Conservation (phyloP, 2,888 invertebrate species). For the Microplitis deprimator region DNA sequence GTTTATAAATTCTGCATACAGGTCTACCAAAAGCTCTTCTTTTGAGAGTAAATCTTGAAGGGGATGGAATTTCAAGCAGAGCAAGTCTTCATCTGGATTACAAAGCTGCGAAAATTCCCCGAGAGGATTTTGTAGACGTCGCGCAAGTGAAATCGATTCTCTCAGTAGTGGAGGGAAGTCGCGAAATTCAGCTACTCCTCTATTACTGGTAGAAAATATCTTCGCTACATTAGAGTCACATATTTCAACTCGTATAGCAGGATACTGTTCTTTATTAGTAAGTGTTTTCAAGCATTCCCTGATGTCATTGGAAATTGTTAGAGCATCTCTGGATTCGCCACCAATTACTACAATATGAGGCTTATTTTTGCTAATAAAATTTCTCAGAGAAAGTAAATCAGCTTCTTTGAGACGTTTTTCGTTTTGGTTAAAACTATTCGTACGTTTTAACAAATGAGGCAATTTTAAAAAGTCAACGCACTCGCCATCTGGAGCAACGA, state of each 20-base stretch:
- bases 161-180: constrained; percentile 93
- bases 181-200: constrained; percentile 88
- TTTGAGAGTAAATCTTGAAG: constrained; percentile 85
- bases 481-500: constrained; percentile 91
- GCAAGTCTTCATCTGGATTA: constrained; percentile 95
- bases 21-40: constrained; percentile 88
- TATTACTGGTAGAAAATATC: constrained; percentile 92
- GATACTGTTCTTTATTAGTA: constrained; percentile 88
- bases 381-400: constrained; percentile 79
- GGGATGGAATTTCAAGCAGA: constrained; percentile 93
- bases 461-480: constrained; percentile 92
- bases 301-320: constrained; percentile 85
- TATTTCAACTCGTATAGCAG: constrained; percentile 89
- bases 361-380: constrained; percentile 90
- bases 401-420: constrained; percentile 80
- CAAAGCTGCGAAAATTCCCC: constrained; percentile 97
- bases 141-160: constrained; percentile 93
- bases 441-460: constrained; percentile 87
- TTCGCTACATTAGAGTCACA: constrained; percentile 95
- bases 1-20: constrained; percentile 93
- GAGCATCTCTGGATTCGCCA: constrained; percentile 91
- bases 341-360: constrained; percentile 95
- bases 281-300: constrained; percentile 82
- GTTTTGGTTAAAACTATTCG: constrained; percentile 80
- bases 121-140: constrained; percentile 94